phyloP scores from a whole-genome alignment of 1,140 invertebrate species.

The Phymastichus coffea region DNA sequence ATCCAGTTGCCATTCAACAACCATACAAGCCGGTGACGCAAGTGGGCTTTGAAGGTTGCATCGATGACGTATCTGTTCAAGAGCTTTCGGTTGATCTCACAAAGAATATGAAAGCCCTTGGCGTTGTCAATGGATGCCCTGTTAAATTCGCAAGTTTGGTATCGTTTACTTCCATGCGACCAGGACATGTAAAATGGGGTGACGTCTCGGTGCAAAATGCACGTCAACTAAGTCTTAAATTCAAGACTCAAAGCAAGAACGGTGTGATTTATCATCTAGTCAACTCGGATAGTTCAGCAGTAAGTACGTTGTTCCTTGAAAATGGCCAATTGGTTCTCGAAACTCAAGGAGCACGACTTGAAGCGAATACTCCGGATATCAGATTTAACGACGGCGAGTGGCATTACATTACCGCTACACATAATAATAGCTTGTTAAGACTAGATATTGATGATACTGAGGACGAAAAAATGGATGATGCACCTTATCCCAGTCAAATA shows the following conservation, averaged over 20 bases:
- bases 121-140: constrained; percentile 83
- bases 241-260: constrained; percentile 76
- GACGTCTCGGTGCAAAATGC: constrained; percentile 61
- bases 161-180: constrained; percentile 59
- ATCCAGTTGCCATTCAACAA: constrained; percentile 63
- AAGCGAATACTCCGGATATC: constrained; percentile 59
- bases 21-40: constrained; percentile 66
- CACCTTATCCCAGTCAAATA: constrained; percentile 63
- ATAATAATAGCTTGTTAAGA: constrained; percentile 62
- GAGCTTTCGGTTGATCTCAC: constrained; percentile 76
- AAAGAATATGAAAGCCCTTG: constrained; percentile 74
- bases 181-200: constrained; percentile 67
- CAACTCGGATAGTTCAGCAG: constrained; percentile 64
- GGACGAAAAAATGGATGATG: constrained; percentile 57
- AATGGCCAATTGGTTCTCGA: constrained; percentile 72
- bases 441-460: constrained; percentile 85
- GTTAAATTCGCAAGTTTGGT: constrained; percentile 66
- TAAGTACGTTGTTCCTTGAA: constrained; percentile 67
- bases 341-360: constrained; percentile 66
- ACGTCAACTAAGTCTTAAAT: constrained; percentile 83
- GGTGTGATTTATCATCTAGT: constrained; percentile 78
- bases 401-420: constrained; percentile 88
- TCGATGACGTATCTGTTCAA: constrained; percentile 79
- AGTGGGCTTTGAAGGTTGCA: constrained; percentile 90
- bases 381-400: constrained; percentile 86